A percentile compares a stretch with the other conserved stretches of the same genome.
Conservation (phyloP, 2,113 vertebrate genomes). For the Cheilinus undulatus region DNA sequence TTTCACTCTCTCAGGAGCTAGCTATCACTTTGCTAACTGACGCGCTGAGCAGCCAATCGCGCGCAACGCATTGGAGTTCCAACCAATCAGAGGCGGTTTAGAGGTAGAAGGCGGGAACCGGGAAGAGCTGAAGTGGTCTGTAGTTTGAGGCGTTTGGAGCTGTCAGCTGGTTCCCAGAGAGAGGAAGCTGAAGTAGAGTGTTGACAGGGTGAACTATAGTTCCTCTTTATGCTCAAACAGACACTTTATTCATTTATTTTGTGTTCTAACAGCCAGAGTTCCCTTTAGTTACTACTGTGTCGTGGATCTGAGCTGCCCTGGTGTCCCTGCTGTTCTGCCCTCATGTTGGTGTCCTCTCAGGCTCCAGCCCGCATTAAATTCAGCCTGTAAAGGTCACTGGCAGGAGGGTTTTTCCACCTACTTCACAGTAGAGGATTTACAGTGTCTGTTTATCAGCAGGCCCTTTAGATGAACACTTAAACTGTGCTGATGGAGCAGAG, state of each 20-base stretch:
- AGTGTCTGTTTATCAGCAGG: background rate
- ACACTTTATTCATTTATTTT: background rate
- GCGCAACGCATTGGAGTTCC: background rate
- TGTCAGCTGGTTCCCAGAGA: constrained; percentile 29
- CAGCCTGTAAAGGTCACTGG: background rate
- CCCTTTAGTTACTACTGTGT: background rate
- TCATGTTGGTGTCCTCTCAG: background rate
- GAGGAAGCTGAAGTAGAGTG: constrained; percentile 32
- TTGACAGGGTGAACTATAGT: background rate
- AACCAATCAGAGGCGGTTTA: constrained; percentile 23
- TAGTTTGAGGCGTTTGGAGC: background rate
- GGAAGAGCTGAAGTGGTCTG: background rate
- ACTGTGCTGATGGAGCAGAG: too few relatives aligned
- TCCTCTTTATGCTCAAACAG: constrained; percentile 1
- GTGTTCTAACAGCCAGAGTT: background rate
- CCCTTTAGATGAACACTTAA: background rate
- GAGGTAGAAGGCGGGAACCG: constrained; percentile 17
- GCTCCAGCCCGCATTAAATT: background rate
- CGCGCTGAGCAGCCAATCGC: constrained; percentile 36
- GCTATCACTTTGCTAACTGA: constrained; percentile 22
- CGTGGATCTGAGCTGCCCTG: too few relatives aligned
- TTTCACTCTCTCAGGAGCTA: background rate
- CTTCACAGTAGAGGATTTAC: background rate
- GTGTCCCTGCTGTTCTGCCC: background rate
- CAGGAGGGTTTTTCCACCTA: background rate